Base-by-base conservation (phyloP, 2,797 vertebrate genomes). In the Fistularia tabacaria region DNA sequence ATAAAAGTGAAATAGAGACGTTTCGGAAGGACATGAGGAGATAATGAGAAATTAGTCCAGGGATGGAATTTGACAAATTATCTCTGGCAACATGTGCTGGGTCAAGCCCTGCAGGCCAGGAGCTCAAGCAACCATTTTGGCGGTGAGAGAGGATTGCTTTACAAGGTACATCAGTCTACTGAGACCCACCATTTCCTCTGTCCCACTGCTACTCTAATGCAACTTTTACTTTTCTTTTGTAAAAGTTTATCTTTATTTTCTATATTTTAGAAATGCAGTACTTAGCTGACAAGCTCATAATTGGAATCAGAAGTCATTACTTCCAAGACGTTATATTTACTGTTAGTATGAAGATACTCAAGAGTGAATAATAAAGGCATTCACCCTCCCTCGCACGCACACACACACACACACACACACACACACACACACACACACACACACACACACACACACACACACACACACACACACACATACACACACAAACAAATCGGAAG, bases 181-280 rank as follows among this genome's bases (percentile, higher is more conserved):
- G 91, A 90, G 92, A 94, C 87, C 59, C 74, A 51, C 80, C 87
- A 90, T 93, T 96, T 95, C 90, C 93, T 91, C 82, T 87, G 90
- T 86, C 79, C 80, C 79, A 79, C 82, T 87, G 85, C 71, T 88
- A 87, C 85, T 86, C 87, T 86, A 90, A 91, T 74, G 76, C 76
- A 90, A 89, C 85, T 91, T 65, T 41, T 76, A 63, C 84, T 82
- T 85, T 76, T 73, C 71, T 91, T 91, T 85, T 66, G 76, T 87
- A 58, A 85, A 71, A 85, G 82, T 92, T 92, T 92, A 92, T 92
- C 91, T 92, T 92, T 92, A 85, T 92, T 5, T 25, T 25, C 25
- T 25, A 25, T 25, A 2, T 25, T 25, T 94, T 89, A 85, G 87
- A 91, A 90, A 88, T 89, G 88, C 90, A 92, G 92, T 86, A 82